These are phyloP conservation scores for Myioborus melanocephalus DNA, from an alignment of 2,797 vertebrate species.

Conservation along the genomic window DNA sequence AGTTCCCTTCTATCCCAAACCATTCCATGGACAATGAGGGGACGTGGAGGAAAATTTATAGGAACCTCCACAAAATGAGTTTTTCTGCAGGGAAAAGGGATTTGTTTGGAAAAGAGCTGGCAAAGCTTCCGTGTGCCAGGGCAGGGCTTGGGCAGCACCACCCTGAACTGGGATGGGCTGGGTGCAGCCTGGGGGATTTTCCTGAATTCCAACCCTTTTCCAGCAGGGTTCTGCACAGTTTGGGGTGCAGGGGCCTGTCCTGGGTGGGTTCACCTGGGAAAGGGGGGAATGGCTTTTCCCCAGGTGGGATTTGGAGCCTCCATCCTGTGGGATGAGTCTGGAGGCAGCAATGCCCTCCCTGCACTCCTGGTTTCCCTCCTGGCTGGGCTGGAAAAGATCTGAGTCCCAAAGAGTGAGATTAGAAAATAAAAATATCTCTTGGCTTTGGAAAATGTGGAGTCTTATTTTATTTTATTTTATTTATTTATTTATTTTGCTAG, in stretches of 20 bases:
- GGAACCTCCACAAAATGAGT: neutral
- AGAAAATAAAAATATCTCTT: neutral
- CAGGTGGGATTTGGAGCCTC: neutral
- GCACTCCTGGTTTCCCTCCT: neutral
- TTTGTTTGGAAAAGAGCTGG: neutral
- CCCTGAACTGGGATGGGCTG: neutral
- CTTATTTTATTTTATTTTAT: neutral
- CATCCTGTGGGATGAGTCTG: neutral
- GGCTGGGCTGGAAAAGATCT: neutral
- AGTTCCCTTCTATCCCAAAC: neutral
- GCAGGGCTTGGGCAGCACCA: neutral
- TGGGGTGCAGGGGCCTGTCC: too few relatives aligned
- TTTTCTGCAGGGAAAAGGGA: neutral
- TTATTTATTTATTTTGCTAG: too few relatives aligned
- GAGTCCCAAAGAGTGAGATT: neutral
- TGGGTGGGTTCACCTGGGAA: too few relatives aligned
- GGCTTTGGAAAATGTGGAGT: neutral
- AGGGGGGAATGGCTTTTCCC: neutral
- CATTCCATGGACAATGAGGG: accelerated
- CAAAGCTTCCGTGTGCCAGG: neutral
- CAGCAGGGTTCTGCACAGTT: neutral
- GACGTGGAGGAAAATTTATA: neutral
- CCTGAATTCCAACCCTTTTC: neutral
- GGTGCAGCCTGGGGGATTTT: neutral
- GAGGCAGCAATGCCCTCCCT: neutral